A percentile compares a stretch with the other conserved stretches of the same genome.
phyloP scores from a whole-genome alignment of 2,888 invertebrate genomes.

The Athalia rosae region DNA sequence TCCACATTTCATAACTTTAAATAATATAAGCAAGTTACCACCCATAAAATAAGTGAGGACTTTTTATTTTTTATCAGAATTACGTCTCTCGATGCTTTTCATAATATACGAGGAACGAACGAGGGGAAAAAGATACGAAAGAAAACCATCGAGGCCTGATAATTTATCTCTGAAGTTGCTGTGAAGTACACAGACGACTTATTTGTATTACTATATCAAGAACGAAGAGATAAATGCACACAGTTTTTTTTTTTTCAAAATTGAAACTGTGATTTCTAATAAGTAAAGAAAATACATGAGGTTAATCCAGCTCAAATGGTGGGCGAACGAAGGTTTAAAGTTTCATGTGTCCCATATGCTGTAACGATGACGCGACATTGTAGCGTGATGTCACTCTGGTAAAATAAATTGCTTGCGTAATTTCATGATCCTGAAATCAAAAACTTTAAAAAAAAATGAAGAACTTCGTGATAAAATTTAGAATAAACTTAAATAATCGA shows the following conservation, averaged over 20 bases:
- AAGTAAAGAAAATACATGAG: background rate
- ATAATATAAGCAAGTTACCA: slow-evolving; percentile 10
- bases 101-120: background rate
- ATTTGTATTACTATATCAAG: slow-evolving; percentile 12
- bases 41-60: background rate
- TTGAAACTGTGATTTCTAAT: background rate
- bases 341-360: background rate
- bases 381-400: slow-evolving; percentile 33
- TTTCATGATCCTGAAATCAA: background rate
- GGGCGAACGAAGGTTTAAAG: slow-evolving; percentile 6
- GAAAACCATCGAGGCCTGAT: background rate
- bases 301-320: slow-evolving; percentile 7
- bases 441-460: background rate
- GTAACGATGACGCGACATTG: slow-evolving; percentile 18
- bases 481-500: background rate
- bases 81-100: background rate
- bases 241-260: slow-evolving; percentile 11
- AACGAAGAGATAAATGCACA: slow-evolving; percentile 24
- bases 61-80: background rate
- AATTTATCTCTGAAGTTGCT: slow-evolving; percentile 2
- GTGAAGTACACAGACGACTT: background rate
- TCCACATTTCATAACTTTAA: slow-evolving; percentile 29
- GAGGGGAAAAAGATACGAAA: background rate
- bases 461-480: too few relatives aligned
- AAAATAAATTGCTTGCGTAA: slow-evolving; percentile 39